Percentiles rank a stretch among this genome's conserved stretches.
phyloP scores from a whole-genome alignment of 30 jellyfish, hydroid and myxozoan genomes.

The Aurelia aurita region DNA sequence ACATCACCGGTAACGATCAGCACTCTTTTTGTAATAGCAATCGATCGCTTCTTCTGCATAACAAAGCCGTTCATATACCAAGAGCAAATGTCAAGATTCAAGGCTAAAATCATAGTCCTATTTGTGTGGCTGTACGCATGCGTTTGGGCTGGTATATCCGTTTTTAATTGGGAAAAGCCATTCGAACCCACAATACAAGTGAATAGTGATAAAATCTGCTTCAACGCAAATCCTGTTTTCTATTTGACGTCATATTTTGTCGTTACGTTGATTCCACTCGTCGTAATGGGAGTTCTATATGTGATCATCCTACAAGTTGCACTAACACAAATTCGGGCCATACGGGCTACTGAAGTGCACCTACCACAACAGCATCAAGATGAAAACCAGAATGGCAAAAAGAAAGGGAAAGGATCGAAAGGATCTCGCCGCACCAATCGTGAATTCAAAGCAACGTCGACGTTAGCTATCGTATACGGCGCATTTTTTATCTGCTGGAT shows the following conservation, averaged over 20 bases:
- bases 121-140: constrained; percentile 76
- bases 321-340: constrained; percentile 82
- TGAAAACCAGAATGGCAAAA: constrained; percentile 29
- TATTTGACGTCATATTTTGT: constrained; percentile 76
- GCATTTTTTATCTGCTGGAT: constrained; percentile 94
- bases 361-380: constrained; percentile 23
- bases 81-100: constrained; percentile 33
- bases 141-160: constrained; percentile 70
- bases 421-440: constrained; percentile 71
- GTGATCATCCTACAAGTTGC: constrained; percentile 82
- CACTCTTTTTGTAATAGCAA: constrained; percentile 85
- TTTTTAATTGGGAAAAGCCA: constrained; percentile 75
- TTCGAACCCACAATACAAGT: background rate
- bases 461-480: constrained; percentile 91
- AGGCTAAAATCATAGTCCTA: constrained; percentile 44
- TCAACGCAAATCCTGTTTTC: constrained; percentile 63
- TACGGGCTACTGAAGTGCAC: constrained; percentile 77
- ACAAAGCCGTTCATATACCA: constrained; percentile 76
- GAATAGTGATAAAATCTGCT: constrained; percentile 24
- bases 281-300: constrained; percentile 70
- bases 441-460: constrained; percentile 92
- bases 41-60: constrained; percentile 91
- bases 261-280: constrained; percentile 77
- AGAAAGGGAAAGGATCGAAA: constrained; percentile 46
- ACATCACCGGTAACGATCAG: constrained; percentile 82